Evolutionary conservation across 2,113 vertebrate genomes (phyloP).

Genomic region (Sturnus vulgaris): DNA sequence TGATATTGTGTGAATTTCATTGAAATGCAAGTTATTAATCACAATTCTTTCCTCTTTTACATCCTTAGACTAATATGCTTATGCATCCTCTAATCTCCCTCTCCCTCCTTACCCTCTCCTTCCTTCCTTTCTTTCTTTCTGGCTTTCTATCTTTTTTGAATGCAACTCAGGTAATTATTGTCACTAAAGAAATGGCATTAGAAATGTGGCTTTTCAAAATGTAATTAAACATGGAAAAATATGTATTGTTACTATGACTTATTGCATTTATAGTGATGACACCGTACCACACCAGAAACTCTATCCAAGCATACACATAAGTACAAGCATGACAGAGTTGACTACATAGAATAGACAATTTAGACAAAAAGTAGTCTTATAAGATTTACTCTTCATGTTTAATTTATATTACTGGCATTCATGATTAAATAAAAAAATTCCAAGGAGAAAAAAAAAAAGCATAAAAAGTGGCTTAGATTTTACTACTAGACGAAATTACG

Average conservation of each 20-base stretch:
- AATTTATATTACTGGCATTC: background rate
- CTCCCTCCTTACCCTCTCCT: background rate
- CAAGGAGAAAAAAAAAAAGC: background rate
- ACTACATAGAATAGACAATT: background rate
- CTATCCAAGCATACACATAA: background rate
- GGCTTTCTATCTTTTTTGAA: background rate
- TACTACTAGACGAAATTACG: background rate
- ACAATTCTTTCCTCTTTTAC: background rate
- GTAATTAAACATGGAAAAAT: background rate
- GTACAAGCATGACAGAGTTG: background rate
- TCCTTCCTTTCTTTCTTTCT: background rate
- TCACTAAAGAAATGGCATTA: background rate
- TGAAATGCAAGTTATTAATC: background rate
- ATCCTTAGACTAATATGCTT: background rate
- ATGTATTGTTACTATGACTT: background rate
- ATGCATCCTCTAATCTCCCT: background rate
- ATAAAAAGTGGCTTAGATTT: background rate
- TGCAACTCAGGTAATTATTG: background rate
- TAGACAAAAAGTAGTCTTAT: background rate
- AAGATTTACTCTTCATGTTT: background rate
- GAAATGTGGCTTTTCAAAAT: background rate
- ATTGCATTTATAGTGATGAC: background rate
- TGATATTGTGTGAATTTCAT: background rate
- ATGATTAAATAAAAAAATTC: background rate
- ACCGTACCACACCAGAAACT: background rate